phyloP scores from a whole-genome alignment of 2,888 invertebrate genomes.

The Melanotus villosus region DNA sequence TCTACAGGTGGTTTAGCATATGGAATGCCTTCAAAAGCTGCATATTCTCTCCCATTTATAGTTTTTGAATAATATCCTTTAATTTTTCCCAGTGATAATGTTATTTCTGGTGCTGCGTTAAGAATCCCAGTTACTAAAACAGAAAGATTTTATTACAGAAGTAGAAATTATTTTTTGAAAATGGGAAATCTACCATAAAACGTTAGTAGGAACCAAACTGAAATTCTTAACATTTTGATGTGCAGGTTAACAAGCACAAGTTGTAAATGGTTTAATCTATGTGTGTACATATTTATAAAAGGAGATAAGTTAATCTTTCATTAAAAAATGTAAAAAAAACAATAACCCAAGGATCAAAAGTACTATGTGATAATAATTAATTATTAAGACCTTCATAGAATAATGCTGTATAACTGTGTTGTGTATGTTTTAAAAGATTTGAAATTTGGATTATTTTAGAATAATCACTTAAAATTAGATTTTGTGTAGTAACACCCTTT shows the following conservation, averaged over 20 bases:
- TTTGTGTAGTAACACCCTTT: no score
- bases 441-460: no score
- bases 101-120: conserved; percentile 37
- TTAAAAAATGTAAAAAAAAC: no score
- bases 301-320: no score
- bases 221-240: conserved; percentile 1
- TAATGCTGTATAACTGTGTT: no score
- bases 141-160: background rate
- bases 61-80: conserved; percentile 52
- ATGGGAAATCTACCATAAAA: background rate
- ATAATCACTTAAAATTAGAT: no score
- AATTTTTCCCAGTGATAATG: conserved; percentile 49
- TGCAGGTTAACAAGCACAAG: background rate
- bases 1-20: conserved; percentile 78
- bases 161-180: no score
- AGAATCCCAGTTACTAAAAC: conserved; percentile 10
- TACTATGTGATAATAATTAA: no score
- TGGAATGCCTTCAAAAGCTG: conserved; percentile 77
- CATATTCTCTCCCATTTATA: conserved; percentile 63
- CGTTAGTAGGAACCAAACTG: background rate
- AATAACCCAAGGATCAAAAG: no score
- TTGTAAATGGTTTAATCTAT: background rate
- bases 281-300: background rate
- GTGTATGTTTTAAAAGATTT: no score
- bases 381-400: no score